A percentile compares a stretch with the other conserved stretches of the same genome.
phyloP scores from a whole-genome alignment of 2,797 vertebrate genomes.

The Myoxocephalus aenaeus region DNA sequence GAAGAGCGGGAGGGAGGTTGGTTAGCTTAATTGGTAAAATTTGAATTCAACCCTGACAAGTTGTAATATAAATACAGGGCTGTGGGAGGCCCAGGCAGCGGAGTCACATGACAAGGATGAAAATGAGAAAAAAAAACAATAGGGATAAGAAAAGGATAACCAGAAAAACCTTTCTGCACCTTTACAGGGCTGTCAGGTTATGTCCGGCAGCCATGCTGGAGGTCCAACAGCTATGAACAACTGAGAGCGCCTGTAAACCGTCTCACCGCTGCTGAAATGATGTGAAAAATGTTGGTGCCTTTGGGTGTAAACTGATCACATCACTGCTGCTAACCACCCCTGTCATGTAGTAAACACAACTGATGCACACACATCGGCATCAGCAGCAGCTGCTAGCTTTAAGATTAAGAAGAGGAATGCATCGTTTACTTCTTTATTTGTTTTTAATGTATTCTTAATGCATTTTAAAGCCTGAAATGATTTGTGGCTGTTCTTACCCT shows the following conservation, averaged over 20 bases:
- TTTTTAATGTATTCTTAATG: not conserved
- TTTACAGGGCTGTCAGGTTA: slow-evolving; percentile 35
- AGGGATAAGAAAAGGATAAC: slow-evolving; percentile 20
- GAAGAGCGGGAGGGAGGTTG: slow-evolving; percentile 46
- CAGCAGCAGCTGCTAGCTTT: not conserved
- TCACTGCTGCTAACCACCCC: slow-evolving; percentile 13
- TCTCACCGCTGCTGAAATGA: slow-evolving; percentile 15
- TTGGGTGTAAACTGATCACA: slow-evolving; percentile 8
- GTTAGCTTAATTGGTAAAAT: slow-evolving; percentile 70
- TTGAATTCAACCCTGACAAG: slow-evolving; percentile 66
- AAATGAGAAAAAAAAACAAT: slow-evolving; percentile 54
- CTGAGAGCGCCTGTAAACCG: slow-evolving; percentile 5
- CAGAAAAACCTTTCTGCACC: slow-evolving; percentile 27
- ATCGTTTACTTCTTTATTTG: not conserved
- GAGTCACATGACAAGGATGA: slow-evolving; percentile 53
- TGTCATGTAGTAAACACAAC: slow-evolving; percentile 8
- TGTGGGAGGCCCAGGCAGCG: slow-evolving; percentile 49
- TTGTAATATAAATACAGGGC: slow-evolving; percentile 51
- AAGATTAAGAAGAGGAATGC: not conserved
- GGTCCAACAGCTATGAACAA: slow-evolving; percentile 15
- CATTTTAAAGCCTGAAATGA: not conserved
- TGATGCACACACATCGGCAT: not conserved
- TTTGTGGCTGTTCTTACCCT: not conserved
- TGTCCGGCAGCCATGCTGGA: slow-evolving; percentile 26
- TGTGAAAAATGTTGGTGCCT: slow-evolving; percentile 13